Conservation (phyloP, 1,140 invertebrate genomes). For the Drosophila pseudoobscura region DNA sequence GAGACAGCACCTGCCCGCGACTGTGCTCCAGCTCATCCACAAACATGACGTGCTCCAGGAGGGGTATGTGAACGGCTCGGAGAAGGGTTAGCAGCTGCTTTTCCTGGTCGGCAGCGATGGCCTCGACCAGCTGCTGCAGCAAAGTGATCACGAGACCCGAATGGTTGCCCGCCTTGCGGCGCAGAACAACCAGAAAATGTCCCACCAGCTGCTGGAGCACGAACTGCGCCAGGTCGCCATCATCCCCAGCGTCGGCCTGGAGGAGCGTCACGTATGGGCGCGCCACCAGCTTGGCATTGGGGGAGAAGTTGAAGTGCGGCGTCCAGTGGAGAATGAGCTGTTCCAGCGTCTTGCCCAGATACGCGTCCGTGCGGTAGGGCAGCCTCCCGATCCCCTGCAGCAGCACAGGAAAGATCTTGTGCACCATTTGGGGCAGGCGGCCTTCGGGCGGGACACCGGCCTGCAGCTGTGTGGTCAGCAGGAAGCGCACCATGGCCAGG, state of each 20-base stretch:
- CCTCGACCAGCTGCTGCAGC: slow-evolving; percentile 61
- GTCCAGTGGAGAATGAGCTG: slow-evolving; percentile 78
- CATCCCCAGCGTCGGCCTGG: slow-evolving; percentile 43
- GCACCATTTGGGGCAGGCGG: slow-evolving; percentile 61
- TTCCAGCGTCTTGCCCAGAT: slow-evolving; percentile 66
- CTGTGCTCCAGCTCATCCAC: slow-evolving; percentile 77
- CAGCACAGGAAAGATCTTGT: slow-evolving; percentile 80
- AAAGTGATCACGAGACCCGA: slow-evolving; percentile 60
- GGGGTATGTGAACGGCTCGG: slow-evolving; percentile 42
- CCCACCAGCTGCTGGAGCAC: slow-evolving; percentile 65
- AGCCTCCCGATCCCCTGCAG: slow-evolving; percentile 74
- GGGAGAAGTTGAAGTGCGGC: slow-evolving; percentile 68
- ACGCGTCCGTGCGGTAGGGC: slow-evolving; percentile 71
- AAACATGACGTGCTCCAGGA: slow-evolving; percentile 81
- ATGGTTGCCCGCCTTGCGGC: slow-evolving; percentile 65
- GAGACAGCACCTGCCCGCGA: slow-evolving; percentile 51
- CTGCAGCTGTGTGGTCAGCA: slow-evolving; percentile 71
- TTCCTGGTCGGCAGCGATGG: slow-evolving; percentile 7
- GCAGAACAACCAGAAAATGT: slow-evolving; percentile 70
- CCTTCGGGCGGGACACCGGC: slow-evolving; percentile 63
- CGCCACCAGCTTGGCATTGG: slow-evolving; percentile 60
- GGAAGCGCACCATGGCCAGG: slow-evolving; percentile 70
- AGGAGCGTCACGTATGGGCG: slow-evolving; percentile 63
- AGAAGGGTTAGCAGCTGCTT: slow-evolving; percentile 55
- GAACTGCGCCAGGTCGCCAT: slow-evolving; percentile 48